phyloP scores from a whole-genome alignment of 2,888 invertebrate species.

The Chalcis sispes region DNA sequence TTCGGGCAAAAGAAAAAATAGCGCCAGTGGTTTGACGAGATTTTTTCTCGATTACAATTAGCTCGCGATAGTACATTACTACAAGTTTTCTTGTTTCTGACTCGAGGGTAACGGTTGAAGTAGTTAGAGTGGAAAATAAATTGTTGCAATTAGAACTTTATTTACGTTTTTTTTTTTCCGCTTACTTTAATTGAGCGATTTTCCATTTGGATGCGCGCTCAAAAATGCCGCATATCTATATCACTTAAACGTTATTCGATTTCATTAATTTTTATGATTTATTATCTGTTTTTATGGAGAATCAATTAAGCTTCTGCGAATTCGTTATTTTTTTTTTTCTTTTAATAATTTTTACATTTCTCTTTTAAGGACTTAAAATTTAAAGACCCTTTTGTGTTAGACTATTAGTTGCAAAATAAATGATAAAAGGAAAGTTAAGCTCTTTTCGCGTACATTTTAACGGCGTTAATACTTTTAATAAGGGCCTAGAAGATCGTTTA shows the following conservation, averaged over 20 bases:
- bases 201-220: constrained; percentile 12
- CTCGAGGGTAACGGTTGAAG: constrained; percentile 12
- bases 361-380: neutral
- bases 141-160: constrained; percentile 46
- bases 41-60: constrained; percentile 47
- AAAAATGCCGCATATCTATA: neutral
- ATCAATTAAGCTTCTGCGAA: too few species aligned
- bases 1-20: neutral
- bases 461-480: neutral
- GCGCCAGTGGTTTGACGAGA: constrained; percentile 30
- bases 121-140: constrained; percentile 40
- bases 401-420: neutral
- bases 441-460: neutral
- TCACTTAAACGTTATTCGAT: neutral
- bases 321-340: too few species aligned
- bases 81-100: constrained; percentile 35
- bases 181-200: constrained; percentile 45
- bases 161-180: constrained; percentile 34
- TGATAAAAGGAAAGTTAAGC: constrained; percentile 22
- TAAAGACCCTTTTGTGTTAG: constrained; percentile 5
- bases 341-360: too few species aligned
- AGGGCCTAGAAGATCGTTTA: too few species aligned
- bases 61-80: constrained; percentile 5
- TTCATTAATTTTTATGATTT: neutral
- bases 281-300: too few species aligned